These are phyloP conservation scores for Clarias gariepinus DNA, from an alignment of 2,113 vertebrate species.

Conservation along the genomic window DNA sequence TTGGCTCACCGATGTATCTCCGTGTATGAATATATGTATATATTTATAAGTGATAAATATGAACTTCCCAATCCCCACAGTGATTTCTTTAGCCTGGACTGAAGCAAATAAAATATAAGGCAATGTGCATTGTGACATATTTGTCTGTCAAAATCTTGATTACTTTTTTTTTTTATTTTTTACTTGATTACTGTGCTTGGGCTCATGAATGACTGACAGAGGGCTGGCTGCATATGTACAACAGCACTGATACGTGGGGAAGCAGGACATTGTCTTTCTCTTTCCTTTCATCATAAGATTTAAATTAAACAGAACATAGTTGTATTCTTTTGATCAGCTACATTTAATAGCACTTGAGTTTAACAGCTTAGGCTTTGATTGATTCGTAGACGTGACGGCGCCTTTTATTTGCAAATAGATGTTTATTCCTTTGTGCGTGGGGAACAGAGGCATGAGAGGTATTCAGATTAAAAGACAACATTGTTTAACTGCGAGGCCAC, in stretches of 20 bases:
- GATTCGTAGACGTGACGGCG: slow-evolving; percentile 7
- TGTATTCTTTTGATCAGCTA: slow-evolving; percentile 15
- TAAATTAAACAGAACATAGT: slow-evolving; percentile 1
- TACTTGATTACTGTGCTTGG: too few relatives aligned
- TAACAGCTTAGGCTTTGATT: slow-evolving; percentile 17
- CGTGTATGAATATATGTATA: too few relatives aligned
- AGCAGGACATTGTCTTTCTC: background rate
- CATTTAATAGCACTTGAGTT: slow-evolving; percentile 36
- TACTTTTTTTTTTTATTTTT: too few relatives aligned
- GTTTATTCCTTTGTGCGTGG: background rate
- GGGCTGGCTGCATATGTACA: background rate
- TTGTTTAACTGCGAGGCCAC: background rate
- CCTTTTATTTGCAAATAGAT: slow-evolving; percentile 42
- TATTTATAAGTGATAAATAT: too few relatives aligned
- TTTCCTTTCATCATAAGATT: slow-evolving; percentile 15
- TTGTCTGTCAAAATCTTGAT: too few relatives aligned
- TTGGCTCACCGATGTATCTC: too few relatives aligned
- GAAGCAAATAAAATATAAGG: too few relatives aligned
- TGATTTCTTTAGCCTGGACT: too few relatives aligned
- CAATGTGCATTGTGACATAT: too few relatives aligned
- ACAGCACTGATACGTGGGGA: background rate
- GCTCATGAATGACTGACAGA: background rate
- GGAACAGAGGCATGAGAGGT: slow-evolving; percentile 23
- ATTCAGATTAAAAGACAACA: slow-evolving; percentile 22
- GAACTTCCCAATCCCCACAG: too few relatives aligned